Evolutionary conservation across 2,113 vertebrate genomes (phyloP), one percentile per base, ranked within the genome.

Genomic region (Hassar affinis): DNA sequence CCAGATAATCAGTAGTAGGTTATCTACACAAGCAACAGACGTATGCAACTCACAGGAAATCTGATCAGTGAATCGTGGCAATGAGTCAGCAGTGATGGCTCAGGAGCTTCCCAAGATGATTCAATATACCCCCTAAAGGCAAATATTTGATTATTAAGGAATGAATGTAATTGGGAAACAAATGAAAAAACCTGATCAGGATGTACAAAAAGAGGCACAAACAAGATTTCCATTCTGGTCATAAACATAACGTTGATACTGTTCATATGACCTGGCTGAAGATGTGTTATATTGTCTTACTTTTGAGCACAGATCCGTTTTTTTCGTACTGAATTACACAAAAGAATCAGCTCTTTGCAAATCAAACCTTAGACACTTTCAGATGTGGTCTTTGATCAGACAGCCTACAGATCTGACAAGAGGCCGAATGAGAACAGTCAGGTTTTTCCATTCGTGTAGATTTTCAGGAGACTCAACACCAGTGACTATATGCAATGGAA

Each of bases 1-100:
- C 72, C 14, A 59, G 54, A 30, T 51, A 42, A 52, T 62, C 10
- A 51, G 7, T 47, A 47, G 7, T 12, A 62, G 27, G 14, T 2
- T 30, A 62, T 33, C 15, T 30, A 33, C 12, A 42, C n/a, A 64
- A 80, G 62, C 35, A 59, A 9, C 49, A 61, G 49, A 54, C 64
- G 33, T 57, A 35, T 47, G 11, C 45, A 51, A 76, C 6, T 47
- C 27, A 38, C 69, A 84, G 42, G 69, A 69, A 54, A 64, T 79
- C 68, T 66, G 62, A 74, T n/a, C 54, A 56, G 20, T 10, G 62
- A 72, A 22, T 71, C 72, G 77, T 6, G 57, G 20, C 25, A n/a
- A 22, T 84, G 45, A 66, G 52, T 83, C 59, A 52, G 6, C 12
- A 68, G 27, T 22, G 35, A 27, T 45, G 49, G 69, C 8, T 66